Conservation (phyloP, 2,888 invertebrate genomes). For the Cremastinae sp. region DNA sequence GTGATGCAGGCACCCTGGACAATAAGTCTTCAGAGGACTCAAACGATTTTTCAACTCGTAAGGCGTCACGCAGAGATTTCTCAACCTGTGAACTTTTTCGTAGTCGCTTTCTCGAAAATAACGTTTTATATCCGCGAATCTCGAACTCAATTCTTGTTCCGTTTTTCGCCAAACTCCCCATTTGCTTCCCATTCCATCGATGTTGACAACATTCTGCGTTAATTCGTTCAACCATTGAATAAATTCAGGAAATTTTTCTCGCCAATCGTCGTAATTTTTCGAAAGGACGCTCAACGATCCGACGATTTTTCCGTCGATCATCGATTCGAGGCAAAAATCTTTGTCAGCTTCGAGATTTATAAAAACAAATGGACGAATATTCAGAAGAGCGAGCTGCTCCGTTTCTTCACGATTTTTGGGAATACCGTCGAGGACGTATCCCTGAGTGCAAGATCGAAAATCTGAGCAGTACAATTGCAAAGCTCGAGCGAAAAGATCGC, state of each 20-base stretch:
- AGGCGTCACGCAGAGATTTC: conserved; percentile 83
- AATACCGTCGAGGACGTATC: conserved; percentile 85
- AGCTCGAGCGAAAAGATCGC: conserved; percentile 81
- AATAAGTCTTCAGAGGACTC: conserved; percentile 82
- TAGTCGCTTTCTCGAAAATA: conserved; percentile 81
- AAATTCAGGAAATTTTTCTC: conserved; percentile 74
- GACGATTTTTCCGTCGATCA: conserved; percentile 76
- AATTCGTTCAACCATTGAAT: conserved; percentile 82
- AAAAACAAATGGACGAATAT: conserved; percentile 83
- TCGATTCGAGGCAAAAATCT: conserved; percentile 78
- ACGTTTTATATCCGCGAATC: conserved; percentile 80
- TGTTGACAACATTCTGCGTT: conserved; percentile 81
- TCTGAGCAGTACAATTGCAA: conserved; percentile 82
- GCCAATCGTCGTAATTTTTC: conserved; percentile 81
- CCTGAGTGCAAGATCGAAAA: conserved; percentile 81
- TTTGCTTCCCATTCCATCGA: conserved; percentile 81
- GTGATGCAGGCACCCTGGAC: conserved; percentile 83
- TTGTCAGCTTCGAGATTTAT: conserved; percentile 81
- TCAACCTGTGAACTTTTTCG: conserved; percentile 81
- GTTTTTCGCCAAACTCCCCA: conserved; percentile 83
- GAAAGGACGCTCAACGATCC: conserved; percentile 78
- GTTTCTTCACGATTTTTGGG: conserved; percentile 82
- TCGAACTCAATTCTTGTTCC: conserved; percentile 76
- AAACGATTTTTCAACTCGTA: conserved; percentile 81
- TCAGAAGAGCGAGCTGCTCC: conserved; percentile 80